Evolutionary conservation across 1,140 invertebrate genomes (phyloP), one percentile per base, ranked within the genome.

Genomic region (Sweltsa coloradensis): DNA sequence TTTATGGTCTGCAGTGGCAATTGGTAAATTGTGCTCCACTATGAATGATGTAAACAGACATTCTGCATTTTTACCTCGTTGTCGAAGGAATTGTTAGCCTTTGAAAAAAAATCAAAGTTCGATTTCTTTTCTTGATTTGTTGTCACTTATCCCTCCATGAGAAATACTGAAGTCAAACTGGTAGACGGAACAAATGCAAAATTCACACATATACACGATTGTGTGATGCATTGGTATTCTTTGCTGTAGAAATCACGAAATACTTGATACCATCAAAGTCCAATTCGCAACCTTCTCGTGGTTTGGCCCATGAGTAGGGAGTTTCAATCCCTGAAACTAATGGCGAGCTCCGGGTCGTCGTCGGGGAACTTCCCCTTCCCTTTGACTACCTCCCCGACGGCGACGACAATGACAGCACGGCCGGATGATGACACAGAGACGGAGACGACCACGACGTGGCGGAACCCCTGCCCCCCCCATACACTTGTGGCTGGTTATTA

Each of bases 61-160:
- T 37, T 37, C 36, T 5, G 36, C 36, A 37, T 37, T 37, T 37
- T 37, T 22, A 37, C 36, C 18, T 16, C 36, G 23, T 22, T 37
- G 36, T 37, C 36, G n/a, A n/a, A n/a, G n/a, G 36, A 37, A 5
- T 37, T 37, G 18, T 37, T 22, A 37, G 18, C 23, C 36, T 22
- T 37, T 19, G 36, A 16, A 37, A 37, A 37, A 22, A 19, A 37
- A 22, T 37, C 36, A 37, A 3, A 4, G n/a, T n/a, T n/a, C n/a
- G n/a, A n/a, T n/a, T n/a, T n/a, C n/a, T 37, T 19, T 19, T 37
- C 23, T 37, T 37, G 36, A 5, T 16, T 22, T 37, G 16, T 11
- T 31, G 11, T 31, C 29, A 11, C 16, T 31, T 11, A 11, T 31
- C 29, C 29, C 11, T 11, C 11, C 29, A 31, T 31, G 11, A 11